Conservation (phyloP, 2,113 vertebrate genomes). For the Mixornis gularis region DNA sequence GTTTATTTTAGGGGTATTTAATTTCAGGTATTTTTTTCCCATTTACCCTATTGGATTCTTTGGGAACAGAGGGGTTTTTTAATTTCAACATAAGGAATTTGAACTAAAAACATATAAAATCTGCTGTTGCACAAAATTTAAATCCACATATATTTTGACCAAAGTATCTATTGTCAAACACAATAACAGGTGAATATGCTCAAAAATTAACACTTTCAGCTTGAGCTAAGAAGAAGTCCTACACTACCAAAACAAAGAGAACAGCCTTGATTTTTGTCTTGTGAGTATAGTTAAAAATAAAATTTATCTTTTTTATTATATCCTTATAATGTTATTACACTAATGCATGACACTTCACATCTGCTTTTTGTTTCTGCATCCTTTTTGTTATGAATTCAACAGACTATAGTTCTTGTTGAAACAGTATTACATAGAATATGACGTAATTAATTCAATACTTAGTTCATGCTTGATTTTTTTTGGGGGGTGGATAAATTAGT, state of each 20-base stretch:
- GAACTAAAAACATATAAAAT: not conserved
- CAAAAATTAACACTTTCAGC: not conserved
- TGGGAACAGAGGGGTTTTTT: too few species aligned
- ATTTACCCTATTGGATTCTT: conserved; percentile 1
- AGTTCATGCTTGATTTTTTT: conserved; percentile 40
- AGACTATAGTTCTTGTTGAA: conserved; percentile 55
- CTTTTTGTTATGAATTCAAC: conserved; percentile 51
- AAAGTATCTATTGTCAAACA: not conserved
- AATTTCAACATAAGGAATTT: not conserved
- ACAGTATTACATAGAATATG: conserved; percentile 62
- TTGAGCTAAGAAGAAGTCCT: not conserved
- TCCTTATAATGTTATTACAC: conserved; percentile 58
- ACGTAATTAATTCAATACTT: conserved; percentile 26
- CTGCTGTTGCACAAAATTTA: not conserved
- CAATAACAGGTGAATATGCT: not conserved
- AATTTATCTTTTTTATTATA: conserved; percentile 21
- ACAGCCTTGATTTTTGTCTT: conserved; percentile 31
- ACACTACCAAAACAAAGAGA: not conserved
- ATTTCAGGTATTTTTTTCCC: not conserved
- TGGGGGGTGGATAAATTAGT: not conserved
- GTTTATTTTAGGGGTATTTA: not conserved
- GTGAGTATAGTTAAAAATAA: not conserved
- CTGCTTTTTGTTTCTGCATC: conserved; percentile 48
- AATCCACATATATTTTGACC: not conserved
- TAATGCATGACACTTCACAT: conserved; percentile 51